These are phyloP conservation scores for Sarotherodon lohbergeri DNA, from an alignment of 2,113 vertebrate species.

Conservation along the genomic window DNA sequence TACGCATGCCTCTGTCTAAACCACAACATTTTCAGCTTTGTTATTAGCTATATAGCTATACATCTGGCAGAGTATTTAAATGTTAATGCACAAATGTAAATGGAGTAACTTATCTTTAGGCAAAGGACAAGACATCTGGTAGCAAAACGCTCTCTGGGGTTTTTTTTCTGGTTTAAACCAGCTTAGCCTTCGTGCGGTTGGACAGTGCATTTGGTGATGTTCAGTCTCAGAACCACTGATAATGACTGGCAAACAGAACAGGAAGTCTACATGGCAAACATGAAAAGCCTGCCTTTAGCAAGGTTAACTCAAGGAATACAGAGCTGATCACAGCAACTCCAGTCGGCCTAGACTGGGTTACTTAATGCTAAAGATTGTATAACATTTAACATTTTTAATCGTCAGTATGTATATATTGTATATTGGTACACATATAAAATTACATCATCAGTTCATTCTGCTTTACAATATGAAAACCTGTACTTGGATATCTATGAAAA, in stretches of 20 bases:
- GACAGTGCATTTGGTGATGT: background rate
- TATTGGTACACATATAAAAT: background rate
- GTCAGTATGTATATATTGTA: background rate
- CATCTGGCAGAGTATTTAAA: background rate
- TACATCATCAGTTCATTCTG: background rate
- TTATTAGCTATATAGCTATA: fast-evolving
- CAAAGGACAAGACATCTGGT: background rate
- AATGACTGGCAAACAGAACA: background rate
- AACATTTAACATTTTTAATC: background rate
- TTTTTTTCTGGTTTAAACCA: fast-evolving
- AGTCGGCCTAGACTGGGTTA: fast-evolving
- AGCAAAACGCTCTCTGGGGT: fast-evolving
- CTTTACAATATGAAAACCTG: background rate
- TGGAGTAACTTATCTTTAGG: background rate
- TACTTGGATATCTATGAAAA: background rate
- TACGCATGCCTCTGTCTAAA: fast-evolving
- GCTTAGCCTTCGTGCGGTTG: background rate
- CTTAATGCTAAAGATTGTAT: fast-evolving
- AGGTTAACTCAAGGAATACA: background rate
- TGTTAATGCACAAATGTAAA: background rate
- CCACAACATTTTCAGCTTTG: background rate
- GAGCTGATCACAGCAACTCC: background rate
- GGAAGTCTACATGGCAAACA: background rate
- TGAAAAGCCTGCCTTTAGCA: background rate
- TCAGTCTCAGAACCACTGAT: background rate